These are phyloP conservation scores for Coilia nasus DNA, from an alignment of 2,797 vertebrate genomes.

Conservation along the genomic window DNA sequence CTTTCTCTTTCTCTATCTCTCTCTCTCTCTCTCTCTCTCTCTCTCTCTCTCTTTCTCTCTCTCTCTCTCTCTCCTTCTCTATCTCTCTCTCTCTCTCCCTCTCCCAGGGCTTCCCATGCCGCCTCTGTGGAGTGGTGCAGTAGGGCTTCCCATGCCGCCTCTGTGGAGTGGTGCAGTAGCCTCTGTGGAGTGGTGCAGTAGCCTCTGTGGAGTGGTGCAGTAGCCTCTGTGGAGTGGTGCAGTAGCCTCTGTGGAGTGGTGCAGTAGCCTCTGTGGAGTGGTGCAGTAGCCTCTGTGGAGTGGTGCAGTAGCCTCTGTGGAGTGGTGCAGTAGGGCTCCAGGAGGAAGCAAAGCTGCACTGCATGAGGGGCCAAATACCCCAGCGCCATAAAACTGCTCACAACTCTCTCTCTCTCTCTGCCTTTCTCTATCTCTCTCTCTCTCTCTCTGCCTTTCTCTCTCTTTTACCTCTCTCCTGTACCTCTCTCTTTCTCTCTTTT, in stretches of 20 bases:
- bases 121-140: conserved; percentile 51
- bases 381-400: conserved; percentile 71
- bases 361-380: conserved; percentile 71
- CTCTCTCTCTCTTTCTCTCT: no score
- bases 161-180: conserved; percentile 43
- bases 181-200: no score
- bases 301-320: not conserved
- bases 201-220: conserved; percentile 51
- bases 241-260: no score
- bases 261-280: no score
- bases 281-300: no score
- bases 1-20: not conserved
- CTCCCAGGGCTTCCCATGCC: conserved; percentile 51
- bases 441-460: conserved; percentile 49
- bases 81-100: conserved; percentile 28
- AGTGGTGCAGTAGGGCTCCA: conserved; percentile 65
- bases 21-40: conserved; percentile 48
- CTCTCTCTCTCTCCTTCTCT: no score
- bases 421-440: not conserved
- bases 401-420: conserved; percentile 41
- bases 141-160: conserved; percentile 46
- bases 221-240: no score
- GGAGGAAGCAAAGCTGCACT: conserved; percentile 67
- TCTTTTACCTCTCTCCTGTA: not conserved
- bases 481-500: no score